phyloP scores from a whole-genome alignment of 2,888 invertebrate genomes.

The Tenthredo notha region DNA sequence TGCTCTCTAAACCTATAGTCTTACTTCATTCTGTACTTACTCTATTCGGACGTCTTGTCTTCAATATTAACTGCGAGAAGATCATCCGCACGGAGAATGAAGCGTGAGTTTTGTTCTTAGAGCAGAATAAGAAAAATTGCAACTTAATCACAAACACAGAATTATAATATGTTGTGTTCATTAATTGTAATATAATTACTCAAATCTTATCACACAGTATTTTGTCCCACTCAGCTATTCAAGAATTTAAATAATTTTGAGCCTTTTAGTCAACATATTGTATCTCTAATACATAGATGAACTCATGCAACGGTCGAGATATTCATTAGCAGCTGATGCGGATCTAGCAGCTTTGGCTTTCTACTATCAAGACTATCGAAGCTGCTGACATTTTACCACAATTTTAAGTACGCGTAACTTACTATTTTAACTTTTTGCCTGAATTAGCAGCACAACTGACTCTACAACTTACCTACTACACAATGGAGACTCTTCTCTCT shows the following conservation, averaged over 20 bases:
- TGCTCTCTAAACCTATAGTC: background rate
- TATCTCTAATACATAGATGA: constrained; percentile 2
- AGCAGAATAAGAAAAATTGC: background rate
- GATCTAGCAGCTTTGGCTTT: constrained; percentile 41
- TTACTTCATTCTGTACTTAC: background rate
- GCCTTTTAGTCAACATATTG: background rate
- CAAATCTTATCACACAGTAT: background rate
- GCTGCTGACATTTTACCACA: constrained; percentile 40
- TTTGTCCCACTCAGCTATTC: background rate
- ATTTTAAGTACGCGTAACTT: background rate
- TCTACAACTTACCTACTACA: background rate
- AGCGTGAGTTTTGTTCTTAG: background rate
- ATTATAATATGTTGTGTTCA: background rate
- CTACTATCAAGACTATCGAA: constrained; percentile 36
- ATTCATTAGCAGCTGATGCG: constrained; percentile 35
- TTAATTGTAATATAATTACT: background rate
- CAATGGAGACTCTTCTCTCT: background rate
- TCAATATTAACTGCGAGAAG: background rate
- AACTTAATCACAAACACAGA: background rate
- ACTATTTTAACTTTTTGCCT: background rate
- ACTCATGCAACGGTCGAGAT: constrained; percentile 39
- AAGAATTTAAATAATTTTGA: background rate
- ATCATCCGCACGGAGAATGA: constrained; percentile 34
- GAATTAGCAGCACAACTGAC: background rate
- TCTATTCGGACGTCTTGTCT: background rate